A percentile compares a stretch with the other conserved stretches of the same genome.
phyloP scores from a whole-genome alignment of 2,797 vertebrate genomes.

The Epinephelus awoara region DNA sequence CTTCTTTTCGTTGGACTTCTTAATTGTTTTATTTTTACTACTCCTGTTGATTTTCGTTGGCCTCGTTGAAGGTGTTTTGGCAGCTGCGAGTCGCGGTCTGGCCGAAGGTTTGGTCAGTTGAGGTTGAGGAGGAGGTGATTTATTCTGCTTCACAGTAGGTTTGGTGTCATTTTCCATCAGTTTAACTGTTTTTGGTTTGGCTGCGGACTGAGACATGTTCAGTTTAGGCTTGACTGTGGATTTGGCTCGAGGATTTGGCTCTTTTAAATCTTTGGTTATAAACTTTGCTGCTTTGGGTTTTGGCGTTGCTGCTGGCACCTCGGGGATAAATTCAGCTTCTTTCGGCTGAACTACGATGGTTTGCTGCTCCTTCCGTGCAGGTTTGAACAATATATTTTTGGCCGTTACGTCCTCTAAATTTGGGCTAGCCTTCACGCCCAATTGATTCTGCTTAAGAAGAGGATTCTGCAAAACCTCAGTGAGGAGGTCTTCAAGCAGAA shows the following conservation, averaged over 20 bases:
- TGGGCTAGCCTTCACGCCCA: slow-evolving; percentile 35
- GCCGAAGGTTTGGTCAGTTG: slow-evolving; percentile 30
- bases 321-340: slow-evolving; percentile 16
- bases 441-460: slow-evolving; percentile 33
- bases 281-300: slow-evolving; percentile 33
- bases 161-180: slow-evolving; percentile 34
- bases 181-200: slow-evolving; percentile 9
- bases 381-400: slow-evolving; percentile 20
- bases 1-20: slow-evolving; percentile 43
- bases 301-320: slow-evolving; percentile 9
- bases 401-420: slow-evolving; percentile 16
- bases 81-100: slow-evolving; percentile 7
- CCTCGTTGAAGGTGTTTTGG: slow-evolving; percentile 17
- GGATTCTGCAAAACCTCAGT: slow-evolving; percentile 39
- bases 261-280: slow-evolving; percentile 15
- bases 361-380: slow-evolving; percentile 31
- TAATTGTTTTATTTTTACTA: slow-evolving; percentile 45
- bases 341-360: neutral
- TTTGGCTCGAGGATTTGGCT: slow-evolving; percentile 9
- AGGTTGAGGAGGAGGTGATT: slow-evolving; percentile 31
- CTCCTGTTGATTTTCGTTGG: slow-evolving; percentile 45
- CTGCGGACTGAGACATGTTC: slow-evolving; percentile 11
- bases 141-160: slow-evolving; percentile 27
- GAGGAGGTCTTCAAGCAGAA: slow-evolving; percentile 43
- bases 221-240: neutral